Evolutionary conservation across 1,140 invertebrate species (phyloP), one percentile per base, ranked within the genome.

Genomic region (Drosophila parvula): DNA sequence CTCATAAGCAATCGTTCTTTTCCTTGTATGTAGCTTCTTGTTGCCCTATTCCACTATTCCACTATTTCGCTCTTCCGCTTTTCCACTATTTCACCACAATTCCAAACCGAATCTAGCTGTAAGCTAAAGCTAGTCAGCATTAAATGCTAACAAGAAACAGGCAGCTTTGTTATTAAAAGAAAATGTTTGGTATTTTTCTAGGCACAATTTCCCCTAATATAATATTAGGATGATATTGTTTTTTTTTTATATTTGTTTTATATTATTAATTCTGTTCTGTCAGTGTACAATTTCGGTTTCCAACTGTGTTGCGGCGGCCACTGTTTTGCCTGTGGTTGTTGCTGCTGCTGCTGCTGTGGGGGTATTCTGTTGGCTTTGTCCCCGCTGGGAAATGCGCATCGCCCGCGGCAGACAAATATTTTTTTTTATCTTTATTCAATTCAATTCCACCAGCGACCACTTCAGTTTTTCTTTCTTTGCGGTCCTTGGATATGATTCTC

Each of bases 321-420:
- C 16, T 70, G 55, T 36, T 55, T 47, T 12, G 56, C 38, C 40
- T 47, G 65, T 47, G 45, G 50, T 65, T 61, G 74, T 71, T 75
- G 27, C 27, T 50, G 47, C 27, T 50, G 27, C 18, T 14, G 50
- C 11, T 28, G 45, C 45, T 50, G 28, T 22, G 12, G 79, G 55
- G 45, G 53, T 71, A 43, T 58, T 57, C 64, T 71, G 68, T 71
- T 71, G 68, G 70, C 60, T 82, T 79, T 79, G 63, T 81, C 58
- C 82, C 84, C 84, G 75, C 45, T 86, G 83, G 82, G 79, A 86
- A 88, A 86, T 88, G 60, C 64, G 76, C 84, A 79, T 61, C 82
- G 81, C 81, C 81, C 48, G 64, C 82, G 84, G 79, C 75, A 64
- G 34, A 73, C 70, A 86, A 82, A 85, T 82, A 85, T 79, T 76